Evolutionary conservation across 1,140 invertebrate genomes (phyloP).

Genomic region (Hermetia illucens): DNA sequence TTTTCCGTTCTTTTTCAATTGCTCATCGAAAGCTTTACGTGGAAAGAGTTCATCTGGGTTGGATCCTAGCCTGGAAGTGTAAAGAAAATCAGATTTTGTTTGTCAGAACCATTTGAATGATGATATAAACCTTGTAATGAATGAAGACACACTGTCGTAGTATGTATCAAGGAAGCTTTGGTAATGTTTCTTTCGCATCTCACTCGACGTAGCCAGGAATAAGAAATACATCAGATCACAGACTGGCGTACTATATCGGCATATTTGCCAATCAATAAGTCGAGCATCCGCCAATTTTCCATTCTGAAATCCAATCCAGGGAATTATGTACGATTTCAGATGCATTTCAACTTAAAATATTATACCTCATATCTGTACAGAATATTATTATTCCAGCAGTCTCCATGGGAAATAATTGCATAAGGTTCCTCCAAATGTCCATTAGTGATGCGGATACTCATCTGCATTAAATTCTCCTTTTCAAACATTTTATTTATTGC

Average conservation of each 20-base stretch:
- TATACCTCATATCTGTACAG: slow-evolving; percentile 31
- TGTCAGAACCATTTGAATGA: background rate
- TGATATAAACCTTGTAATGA: slow-evolving; percentile 16
- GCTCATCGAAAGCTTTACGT: slow-evolving; percentile 23
- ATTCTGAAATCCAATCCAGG: slow-evolving; percentile 12
- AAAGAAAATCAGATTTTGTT: background rate
- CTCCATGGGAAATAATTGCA: slow-evolving; percentile 36
- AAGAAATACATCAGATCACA: slow-evolving; percentile 42
- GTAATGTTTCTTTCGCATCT: slow-evolving; percentile 32
- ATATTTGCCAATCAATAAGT: slow-evolving; percentile 41
- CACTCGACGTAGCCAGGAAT: slow-evolving; percentile 35
- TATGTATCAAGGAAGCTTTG: slow-evolving; percentile 37
- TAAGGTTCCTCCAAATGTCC: slow-evolving; percentile 22
- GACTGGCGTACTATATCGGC: slow-evolving; percentile 38
- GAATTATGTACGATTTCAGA: slow-evolving; percentile 1
- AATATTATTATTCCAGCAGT: slow-evolving; percentile 40
- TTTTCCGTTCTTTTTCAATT: slow-evolving; percentile 23
- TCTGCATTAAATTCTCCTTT: slow-evolving; percentile 11
- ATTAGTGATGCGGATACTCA: slow-evolving; percentile 10
- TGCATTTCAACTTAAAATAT: slow-evolving; percentile 6
- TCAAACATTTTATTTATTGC: slow-evolving; percentile 13
- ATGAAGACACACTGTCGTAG: slow-evolving; percentile 32
- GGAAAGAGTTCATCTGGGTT: slow-evolving; percentile 33
- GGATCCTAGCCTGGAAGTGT: slow-evolving; percentile 22
- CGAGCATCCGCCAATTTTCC: slow-evolving; percentile 26